These are phyloP conservation scores for Diplolepis rosae DNA, from an alignment of 2,888 invertebrate species.

Conservation along the genomic window DNA sequence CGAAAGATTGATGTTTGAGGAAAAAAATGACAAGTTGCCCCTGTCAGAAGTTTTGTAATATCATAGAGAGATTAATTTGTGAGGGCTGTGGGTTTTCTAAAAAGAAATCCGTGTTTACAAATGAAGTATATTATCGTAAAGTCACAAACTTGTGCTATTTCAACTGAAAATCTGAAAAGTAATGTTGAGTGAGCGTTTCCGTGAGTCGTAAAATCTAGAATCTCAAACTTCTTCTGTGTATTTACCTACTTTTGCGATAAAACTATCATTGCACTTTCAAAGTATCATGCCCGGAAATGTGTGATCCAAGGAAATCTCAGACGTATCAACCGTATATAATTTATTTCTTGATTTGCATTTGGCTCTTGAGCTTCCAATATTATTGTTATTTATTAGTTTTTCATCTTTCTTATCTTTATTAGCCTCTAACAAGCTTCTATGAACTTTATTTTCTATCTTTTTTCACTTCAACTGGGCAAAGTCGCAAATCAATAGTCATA, in stretches of 20 bases:
- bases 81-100: neutral
- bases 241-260: slow-evolving; percentile 50
- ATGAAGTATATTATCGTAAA: neutral
- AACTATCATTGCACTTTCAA: slow-evolving; percentile 59
- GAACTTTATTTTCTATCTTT: neutral
- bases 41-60: neutral
- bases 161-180: neutral
- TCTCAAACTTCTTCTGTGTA: slow-evolving; percentile 36
- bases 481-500: neutral
- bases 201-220: slow-evolving; percentile 49
- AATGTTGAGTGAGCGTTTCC: slow-evolving; percentile 29
- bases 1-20: too few species aligned
- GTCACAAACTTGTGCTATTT: slow-evolving; percentile 17
- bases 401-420: neutral
- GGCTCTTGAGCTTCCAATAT: slow-evolving; percentile 6
- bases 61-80: neutral
- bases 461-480: slow-evolving; percentile 1
- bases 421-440: slow-evolving; percentile 7
- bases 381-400: slow-evolving; percentile 17
- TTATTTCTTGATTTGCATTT: slow-evolving; percentile 12
- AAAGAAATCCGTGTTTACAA: neutral
- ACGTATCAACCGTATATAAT: slow-evolving; percentile 18
- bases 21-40: too few species aligned
- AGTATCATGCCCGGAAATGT: slow-evolving; percentile 36
- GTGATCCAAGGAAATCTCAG: neutral